Evolutionary conservation across 1,140 invertebrate species (phyloP).

Genomic region (Drosophila ercepeae): DNA sequence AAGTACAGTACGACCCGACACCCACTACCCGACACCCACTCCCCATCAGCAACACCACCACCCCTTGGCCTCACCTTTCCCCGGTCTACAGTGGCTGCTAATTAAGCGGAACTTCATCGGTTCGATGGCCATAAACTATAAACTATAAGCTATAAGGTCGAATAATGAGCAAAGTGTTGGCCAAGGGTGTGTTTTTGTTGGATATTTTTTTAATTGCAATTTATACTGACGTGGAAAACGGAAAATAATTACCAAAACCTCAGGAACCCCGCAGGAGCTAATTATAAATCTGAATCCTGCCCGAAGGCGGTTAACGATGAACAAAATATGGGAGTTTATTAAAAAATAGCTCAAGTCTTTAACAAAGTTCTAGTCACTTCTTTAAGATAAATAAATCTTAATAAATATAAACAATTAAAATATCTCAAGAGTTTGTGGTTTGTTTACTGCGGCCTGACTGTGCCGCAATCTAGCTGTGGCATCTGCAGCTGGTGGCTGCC

Average conservation of each 20-base stretch:
- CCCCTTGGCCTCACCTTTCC: constrained; percentile 1
- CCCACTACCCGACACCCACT: constrained; percentile 21
- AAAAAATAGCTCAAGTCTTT: not conserved
- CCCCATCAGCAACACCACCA: constrained; percentile 10
- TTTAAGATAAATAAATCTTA: no score
- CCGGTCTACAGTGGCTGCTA: constrained; percentile 52
- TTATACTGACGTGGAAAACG: constrained; percentile 22
- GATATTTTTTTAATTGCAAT: constrained; percentile 35
- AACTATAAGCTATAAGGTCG: constrained; percentile 24
- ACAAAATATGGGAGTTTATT: not conserved
- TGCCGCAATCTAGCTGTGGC: not conserved
- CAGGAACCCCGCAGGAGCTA: no score
- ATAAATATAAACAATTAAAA: no score
- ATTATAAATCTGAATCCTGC: constrained; percentile 1
- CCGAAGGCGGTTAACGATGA: not conserved
- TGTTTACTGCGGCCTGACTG: constrained; percentile 14
- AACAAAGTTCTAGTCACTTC: no score
- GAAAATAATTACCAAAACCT: constrained; percentile 18
- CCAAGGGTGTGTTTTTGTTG: not conserved
- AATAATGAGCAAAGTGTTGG: constrained; percentile 30
- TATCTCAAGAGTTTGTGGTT: no score
- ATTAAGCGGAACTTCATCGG: constrained; percentile 37
- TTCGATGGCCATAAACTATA: constrained; percentile 32
- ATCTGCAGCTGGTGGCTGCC: constrained; percentile 14
- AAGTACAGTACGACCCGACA: constrained; percentile 35